Conservation (phyloP, 2,113 vertebrate genomes). For the Nesoenas mayeri region DNA sequence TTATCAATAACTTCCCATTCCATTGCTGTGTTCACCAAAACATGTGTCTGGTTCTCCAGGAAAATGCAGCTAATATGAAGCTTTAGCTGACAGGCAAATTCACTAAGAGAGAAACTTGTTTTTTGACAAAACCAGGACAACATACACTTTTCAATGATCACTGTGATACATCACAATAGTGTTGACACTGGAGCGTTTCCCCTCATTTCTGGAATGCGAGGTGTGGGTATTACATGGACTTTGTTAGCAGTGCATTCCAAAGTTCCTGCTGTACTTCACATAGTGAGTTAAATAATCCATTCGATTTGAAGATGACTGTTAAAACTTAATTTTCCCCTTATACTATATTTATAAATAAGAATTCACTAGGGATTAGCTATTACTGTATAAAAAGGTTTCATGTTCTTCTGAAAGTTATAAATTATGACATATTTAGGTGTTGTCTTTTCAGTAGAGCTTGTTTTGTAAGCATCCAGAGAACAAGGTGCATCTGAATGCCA, state of each 20-base stretch:
- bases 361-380: not conserved
- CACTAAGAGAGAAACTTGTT: too few relatives aligned
- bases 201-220: not conserved
- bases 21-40: too few relatives aligned
- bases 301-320: not conserved
- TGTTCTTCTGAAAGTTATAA: not conserved
- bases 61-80: too few relatives aligned
- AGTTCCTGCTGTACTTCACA: not conserved
- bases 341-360: not conserved
- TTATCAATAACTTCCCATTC: too few relatives aligned
- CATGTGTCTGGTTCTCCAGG: too few relatives aligned
- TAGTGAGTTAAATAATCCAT: not conserved
- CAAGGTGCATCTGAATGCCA: not conserved
- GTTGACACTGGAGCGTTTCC: not conserved
- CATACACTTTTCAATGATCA: fast-evolving
- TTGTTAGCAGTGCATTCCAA: not conserved
- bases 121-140: too few relatives aligned
- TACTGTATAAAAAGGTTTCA: not conserved
- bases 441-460: not conserved
- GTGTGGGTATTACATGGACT: not conserved
- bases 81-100: too few relatives aligned
- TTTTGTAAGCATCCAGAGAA: not conserved
- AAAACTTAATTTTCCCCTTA: not conserved
- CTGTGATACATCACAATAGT: fast-evolving
- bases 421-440: not conserved